Evolutionary conservation across 2,113 vertebrate species (phyloP).

Genomic region (Romanogobio albipinnatus): DNA sequence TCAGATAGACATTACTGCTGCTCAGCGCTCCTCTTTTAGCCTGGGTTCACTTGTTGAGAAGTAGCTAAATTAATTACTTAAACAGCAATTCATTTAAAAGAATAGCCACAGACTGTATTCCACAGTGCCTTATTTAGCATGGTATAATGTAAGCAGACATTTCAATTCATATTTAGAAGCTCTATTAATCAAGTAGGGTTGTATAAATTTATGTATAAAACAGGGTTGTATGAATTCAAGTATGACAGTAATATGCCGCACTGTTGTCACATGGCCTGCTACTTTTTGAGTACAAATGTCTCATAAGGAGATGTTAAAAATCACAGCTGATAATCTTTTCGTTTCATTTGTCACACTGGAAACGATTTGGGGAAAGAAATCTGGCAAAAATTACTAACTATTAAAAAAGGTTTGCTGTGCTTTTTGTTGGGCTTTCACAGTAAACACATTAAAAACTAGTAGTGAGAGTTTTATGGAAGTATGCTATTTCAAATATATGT

Average conservation of each 20-base stretch:
- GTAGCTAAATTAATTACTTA: conserved; percentile 10
- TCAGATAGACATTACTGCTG: conserved; percentile 25
- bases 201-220: background rate
- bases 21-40: conserved; percentile 32
- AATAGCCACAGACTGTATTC: background rate
- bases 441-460: background rate
- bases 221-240: no score
- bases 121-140: background rate
- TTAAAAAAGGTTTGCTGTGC: background rate
- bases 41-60: conserved; percentile 12
- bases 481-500: background rate
- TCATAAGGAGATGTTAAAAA: background rate
- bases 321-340: background rate
- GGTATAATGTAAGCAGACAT: background rate
- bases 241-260: background rate
- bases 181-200: background rate
- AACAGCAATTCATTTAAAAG: background rate
- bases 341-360: background rate
- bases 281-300: background rate
- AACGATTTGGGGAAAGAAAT: background rate
- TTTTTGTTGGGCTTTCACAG: background rate
- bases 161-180: background rate
- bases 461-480: background rate
- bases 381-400: no score
- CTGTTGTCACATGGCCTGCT: background rate